Evolutionary conservation across 1,140 invertebrate species (phyloP), one percentile per base, ranked within the genome.

Genomic region (Drosophila biarmipes): DNA sequence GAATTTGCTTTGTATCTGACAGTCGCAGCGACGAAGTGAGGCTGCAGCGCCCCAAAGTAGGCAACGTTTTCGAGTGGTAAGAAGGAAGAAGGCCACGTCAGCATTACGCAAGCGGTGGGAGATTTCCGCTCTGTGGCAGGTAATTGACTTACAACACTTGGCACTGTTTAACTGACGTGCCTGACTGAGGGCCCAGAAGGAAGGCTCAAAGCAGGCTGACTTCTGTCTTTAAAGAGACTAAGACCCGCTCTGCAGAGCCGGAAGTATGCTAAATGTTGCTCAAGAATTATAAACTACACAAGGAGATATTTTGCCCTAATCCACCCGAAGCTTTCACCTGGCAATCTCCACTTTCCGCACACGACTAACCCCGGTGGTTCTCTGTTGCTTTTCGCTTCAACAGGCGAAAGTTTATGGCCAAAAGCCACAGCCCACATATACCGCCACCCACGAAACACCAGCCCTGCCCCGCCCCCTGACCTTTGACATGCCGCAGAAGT

Each of bases 101-200:
- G 37, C 55, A 38, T 54, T 59, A 34, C 17, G 48, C 31, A 21
- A 31, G 31, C 35, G 35, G 48, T 34, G 12, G 42, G 62, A 72
- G 73, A 78, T 87, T 78, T 76, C 61, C 78, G 56, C 69, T 78
- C 75, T 69, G 59, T 62, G 63, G 66, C 82, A 87, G 72, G 73
- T 87, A 86, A 86, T 86, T 81, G 82, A 87, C 82, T 87, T 80
- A 82, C 69, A 78, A 61, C 82, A 87, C 82, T 86, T 84, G 72
- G 58, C 63, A 64, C 72, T 85, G 62, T 73, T 85, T 76, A 75
- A 68, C 78, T 75, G 77, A 75, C 78, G 57, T 63, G 73, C 84
- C 76, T 85, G 73, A 64, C 59, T 61, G 57, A 56, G 55, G 46
- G 45, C 45, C 67, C 61, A 24, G 31, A 59, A 74, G 55, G 31